Percentiles rank a stretch among this genome's conserved stretches.
Evolutionary conservation across 2,888 invertebrate species (phyloP).

Genomic region (Polydrusus tereticollis): DNA sequence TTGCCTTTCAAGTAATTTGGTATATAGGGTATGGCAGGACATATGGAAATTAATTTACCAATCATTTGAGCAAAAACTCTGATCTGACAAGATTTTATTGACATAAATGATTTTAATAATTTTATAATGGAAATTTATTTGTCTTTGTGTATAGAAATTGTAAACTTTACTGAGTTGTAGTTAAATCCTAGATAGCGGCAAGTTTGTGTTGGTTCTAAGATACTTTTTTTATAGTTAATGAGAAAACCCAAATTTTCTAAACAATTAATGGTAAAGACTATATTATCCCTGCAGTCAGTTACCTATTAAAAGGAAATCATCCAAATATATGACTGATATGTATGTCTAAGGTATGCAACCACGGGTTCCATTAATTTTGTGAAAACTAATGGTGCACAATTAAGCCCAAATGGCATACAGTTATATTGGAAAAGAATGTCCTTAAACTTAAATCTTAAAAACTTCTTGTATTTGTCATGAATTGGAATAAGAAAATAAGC

Average conservation of each 20-base stretch:
- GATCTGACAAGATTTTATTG: slow-evolving; percentile 29
- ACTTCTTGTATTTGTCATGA: too few relatives aligned
- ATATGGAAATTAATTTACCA: slow-evolving; percentile 51
- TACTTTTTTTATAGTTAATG: slow-evolving; percentile 34
- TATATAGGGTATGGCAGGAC: slow-evolving; percentile 52
- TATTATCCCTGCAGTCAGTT: not conserved
- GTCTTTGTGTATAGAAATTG: not conserved
- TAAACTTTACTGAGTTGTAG: not conserved
- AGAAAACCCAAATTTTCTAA: slow-evolving; percentile 43
- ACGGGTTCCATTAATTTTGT: too few relatives aligned
- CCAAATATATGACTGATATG: slow-evolving; percentile 50
- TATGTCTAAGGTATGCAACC: too few relatives aligned
- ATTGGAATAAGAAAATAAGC: too few relatives aligned
- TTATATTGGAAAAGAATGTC: too few relatives aligned
- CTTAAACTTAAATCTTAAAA: too few relatives aligned
- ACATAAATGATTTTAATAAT: not conserved
- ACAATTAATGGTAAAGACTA: not conserved
- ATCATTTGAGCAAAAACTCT: slow-evolving; percentile 49
- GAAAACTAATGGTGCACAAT: too few relatives aligned
- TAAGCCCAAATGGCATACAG: too few relatives aligned
- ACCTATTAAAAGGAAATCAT: slow-evolving; percentile 48
- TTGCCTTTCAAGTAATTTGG: slow-evolving; percentile 46
- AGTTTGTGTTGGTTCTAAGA: slow-evolving; percentile 25
- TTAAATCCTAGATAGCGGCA: not conserved
- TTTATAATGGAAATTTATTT: not conserved